Evolutionary conservation across 2,888 invertebrate species (phyloP), one percentile per base, ranked within the genome.

Genomic region (Folsomia candida): DNA sequence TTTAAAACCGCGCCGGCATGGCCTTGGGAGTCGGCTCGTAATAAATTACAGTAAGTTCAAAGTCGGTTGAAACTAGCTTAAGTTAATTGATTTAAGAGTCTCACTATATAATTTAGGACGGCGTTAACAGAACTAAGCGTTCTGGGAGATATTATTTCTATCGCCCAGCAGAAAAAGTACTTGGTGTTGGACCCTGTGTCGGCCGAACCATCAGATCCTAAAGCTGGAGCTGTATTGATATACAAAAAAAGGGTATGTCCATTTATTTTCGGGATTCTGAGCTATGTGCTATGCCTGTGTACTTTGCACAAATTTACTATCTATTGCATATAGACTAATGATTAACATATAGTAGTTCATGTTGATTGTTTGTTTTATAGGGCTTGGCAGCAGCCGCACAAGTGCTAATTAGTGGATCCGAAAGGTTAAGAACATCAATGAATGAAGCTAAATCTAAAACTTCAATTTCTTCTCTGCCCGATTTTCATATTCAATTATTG

Each of bases 1-100:
- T 93, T 92, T 82, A 94, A 95, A 82, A 93, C 94, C 0, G 91
- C 91, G 58, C 85, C 93, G 3, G 70, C 78, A 14, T 96, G 96
- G 96, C 96, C 96, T 0, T 97, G 96, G 94, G 97, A 97, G 81
- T 91, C 92, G 0, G 93, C 96, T 29, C 86, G 95, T 72, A 94
- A 90, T 81, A 96, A 96, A 83, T 85, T 97, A 26, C 89, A 87
- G 88, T 88, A 82, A 75, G 80, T 64, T 72, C 47, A 11, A 18
- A 63, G 28, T n/a, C n/a, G n/a, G n/a, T n/a, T n/a, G n/a, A 47
- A 25, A 37, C 24, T 37, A 63, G 37, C 29, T 47, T 47, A 51
- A 9, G 18, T 51, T 24, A 65, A 22, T 54, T 54, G 54, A 4
- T 54, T 22, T 4, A 22, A 54, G n/a, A 54, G n/a, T 4, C 37